phyloP scores from a whole-genome alignment of 2,113 vertebrate species.

The Hippocampus barbouri region DNA sequence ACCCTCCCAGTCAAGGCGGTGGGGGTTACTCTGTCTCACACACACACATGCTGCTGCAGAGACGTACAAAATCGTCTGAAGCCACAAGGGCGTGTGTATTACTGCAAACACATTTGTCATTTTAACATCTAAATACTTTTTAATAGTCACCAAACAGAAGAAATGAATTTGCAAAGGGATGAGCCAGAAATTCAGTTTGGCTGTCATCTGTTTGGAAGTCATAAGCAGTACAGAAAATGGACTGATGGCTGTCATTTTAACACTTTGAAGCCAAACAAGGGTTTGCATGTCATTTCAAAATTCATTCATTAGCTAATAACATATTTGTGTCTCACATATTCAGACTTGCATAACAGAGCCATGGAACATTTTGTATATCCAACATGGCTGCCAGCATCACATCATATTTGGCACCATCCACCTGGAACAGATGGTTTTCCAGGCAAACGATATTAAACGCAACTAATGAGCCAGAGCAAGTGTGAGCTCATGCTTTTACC shows the following conservation, averaged over 20 bases:
- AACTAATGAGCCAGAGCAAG: conserved; percentile 64
- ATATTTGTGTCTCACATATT: neutral
- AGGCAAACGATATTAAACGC: conserved; percentile 65
- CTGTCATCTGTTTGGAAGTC: too few species aligned
- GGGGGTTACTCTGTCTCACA: conserved; percentile 33
- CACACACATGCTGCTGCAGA: conserved; percentile 19
- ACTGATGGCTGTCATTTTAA: neutral
- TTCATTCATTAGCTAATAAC: neutral
- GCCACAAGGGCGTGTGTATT: conserved; percentile 7
- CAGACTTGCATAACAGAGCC: neutral
- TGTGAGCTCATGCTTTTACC: conserved; percentile 66
- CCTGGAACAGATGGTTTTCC: conserved; percentile 65
- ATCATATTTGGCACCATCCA: conserved; percentile 61
- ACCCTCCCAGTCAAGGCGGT: conserved; percentile 43
- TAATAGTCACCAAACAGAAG: neutral
- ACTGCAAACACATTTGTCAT: neutral
- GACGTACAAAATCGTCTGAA: conserved; percentile 9
- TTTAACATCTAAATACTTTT: conserved; percentile 1
- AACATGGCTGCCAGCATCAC: conserved; percentile 50
- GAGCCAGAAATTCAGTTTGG: neutral
- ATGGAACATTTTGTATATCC: conserved; percentile 28
- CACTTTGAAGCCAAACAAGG: neutral
- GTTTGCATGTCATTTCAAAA: neutral
- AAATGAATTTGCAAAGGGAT: neutral
- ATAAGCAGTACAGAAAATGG: neutral